phyloP scores from a whole-genome alignment of 2,113 vertebrate genomes.

The Poeciliopsis prolifica region DNA sequence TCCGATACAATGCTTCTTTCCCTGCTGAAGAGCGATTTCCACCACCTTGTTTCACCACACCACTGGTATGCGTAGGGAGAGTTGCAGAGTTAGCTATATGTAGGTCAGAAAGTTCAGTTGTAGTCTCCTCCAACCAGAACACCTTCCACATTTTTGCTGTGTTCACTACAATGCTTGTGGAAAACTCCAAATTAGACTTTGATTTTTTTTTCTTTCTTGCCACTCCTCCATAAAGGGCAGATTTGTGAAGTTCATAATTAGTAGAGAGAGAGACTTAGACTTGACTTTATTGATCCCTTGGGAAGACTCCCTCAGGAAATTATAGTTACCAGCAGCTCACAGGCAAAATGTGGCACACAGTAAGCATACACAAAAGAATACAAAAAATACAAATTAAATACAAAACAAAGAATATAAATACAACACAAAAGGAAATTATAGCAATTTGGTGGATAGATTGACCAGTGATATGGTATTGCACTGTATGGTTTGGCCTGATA shows the following conservation, averaged over 20 bases:
- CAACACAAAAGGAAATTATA: too few species aligned
- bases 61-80: neutral
- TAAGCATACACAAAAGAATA: too few species aligned
- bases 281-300: too few species aligned
- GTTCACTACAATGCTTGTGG: neutral
- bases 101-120: neutral
- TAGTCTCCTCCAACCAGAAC: neutral
- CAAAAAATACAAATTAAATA: too few species aligned
- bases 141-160: neutral
- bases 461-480: too few species aligned
- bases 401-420: too few species aligned
- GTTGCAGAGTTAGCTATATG: neutral
- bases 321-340: too few species aligned
- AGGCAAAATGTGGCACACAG: too few species aligned
- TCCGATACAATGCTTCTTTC: neutral
- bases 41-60: neutral
- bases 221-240: neutral
- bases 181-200: neutral
- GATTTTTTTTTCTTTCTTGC: neutral
- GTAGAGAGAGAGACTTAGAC: too few species aligned
- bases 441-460: too few species aligned
- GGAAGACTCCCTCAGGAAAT: too few species aligned
- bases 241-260: neutral
- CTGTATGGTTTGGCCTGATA: too few species aligned
- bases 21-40: neutral